Base-by-base conservation (phyloP, 2,888 invertebrate species). In the Aspidiotus destructor region DNA sequence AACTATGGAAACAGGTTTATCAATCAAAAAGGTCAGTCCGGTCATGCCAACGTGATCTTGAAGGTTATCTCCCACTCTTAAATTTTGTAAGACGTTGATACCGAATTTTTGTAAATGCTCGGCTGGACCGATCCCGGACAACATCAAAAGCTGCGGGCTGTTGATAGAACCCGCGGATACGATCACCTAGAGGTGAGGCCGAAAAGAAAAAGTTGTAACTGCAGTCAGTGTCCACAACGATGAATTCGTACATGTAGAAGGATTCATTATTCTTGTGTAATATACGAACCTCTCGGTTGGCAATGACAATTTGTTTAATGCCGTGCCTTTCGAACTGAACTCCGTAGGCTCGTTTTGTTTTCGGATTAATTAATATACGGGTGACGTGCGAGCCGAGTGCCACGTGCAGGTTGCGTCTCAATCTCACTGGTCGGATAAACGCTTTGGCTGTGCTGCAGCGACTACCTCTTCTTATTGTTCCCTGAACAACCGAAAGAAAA, bases 151-250 rank as follows among this genome's bases (percentile, higher is more conserved):
- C 76, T 96, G 95, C 0, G 96, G 92, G 11, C 88, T 87, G 76
- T 95, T 95, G 41, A 97, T 89, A 0, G 95, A 85, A 0, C 96
- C 96, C 0, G 92, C 93, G 11, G 92, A 87, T 53, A 96, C 76
- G 61, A 96, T 89, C 0, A 96, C 79, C 72, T 75, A 68, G 8
- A 11, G 7, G 16, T n/a, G 55, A 17, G 52, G 13, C 11, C 1
- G n/a, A n/a, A 52, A n/a, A 52, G 52, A n/a, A 52, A 52, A 52
- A 11, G n/a, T 52, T 52, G n/a, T 52, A n/a, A 3, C 52, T 52
- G 52, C n/a, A 52, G 28, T 3, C n/a, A 52, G 28, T 3, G 28
- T 28, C 28, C 28, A 48, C 48, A 6, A 13, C 1, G 10, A 48
- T 48, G 48, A 6, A 48, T 48, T 48, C n/a, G 10, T 11, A 55